These are phyloP conservation scores for Pterocles burchelli DNA, from an alignment of 2,113 vertebrate genomes.

Conservation along the genomic window DNA sequence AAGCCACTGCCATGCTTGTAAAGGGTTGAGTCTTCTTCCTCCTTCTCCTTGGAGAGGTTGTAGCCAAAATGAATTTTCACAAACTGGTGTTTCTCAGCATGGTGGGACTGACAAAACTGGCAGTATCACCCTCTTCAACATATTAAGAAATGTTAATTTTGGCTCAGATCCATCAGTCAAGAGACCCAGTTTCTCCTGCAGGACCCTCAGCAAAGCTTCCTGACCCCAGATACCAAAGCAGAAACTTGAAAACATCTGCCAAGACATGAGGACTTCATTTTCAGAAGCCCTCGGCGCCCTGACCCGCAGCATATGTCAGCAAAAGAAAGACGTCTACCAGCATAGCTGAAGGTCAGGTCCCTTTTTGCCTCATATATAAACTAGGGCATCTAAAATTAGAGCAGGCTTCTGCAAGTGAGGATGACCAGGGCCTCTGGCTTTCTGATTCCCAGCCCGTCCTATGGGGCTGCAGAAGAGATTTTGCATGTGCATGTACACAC, in stretches of 20 bases:
- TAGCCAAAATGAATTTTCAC: background rate
- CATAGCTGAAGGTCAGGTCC: background rate
- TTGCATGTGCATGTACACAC: background rate
- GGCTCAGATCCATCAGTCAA: background rate
- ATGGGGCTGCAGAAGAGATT: background rate
- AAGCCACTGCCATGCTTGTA: background rate
- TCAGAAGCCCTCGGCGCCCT: background rate
- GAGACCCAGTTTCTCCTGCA: background rate
- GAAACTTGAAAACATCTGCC: background rate
- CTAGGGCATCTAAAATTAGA: background rate
- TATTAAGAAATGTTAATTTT: background rate
- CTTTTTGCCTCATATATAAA: background rate
- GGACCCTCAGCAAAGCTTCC: background rate
- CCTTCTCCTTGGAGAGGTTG: background rate
- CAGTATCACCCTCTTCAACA: background rate
- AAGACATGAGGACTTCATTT: background rate
- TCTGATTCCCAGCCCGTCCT: background rate
- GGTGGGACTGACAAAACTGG: background rate
- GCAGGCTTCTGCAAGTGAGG: background rate
- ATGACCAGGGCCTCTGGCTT: background rate
- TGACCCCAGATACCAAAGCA: background rate
- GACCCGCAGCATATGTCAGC: background rate
- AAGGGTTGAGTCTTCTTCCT: background rate
- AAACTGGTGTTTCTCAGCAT: background rate
- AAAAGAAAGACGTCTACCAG: background rate